Base-by-base conservation (phyloP, 2,113 vertebrate genomes). In the Anarhynchus alexandrinus region DNA sequence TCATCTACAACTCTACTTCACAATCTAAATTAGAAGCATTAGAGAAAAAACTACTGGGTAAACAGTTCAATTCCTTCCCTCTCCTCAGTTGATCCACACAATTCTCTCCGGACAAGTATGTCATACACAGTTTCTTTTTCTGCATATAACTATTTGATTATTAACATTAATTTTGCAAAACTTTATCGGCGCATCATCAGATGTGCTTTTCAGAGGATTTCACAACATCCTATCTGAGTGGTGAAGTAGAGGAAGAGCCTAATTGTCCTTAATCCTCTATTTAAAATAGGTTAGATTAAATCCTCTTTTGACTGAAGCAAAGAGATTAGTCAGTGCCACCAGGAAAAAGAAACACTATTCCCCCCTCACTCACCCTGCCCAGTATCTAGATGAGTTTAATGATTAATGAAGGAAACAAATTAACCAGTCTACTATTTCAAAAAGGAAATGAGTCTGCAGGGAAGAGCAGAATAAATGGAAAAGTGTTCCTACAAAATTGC, bases 231-330 rank as follows among this genome's bases (percentile, higher is more conserved):
- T 79, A 72, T 96, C 95, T 88, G 88, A 91, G 82, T 52, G 82
- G 54, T 16, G 13, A 92, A 94, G 92, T 55, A 91, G 42, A 66
- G 77, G 94, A 97, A 96, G 74, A 96, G 91, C 94, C 87, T 97
- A 96, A 95, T 91, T 96, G 96, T 95, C 97, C 96, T 97, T 98
- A 98, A 98, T 98, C 97, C 97, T 96, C 67, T 64, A 89, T 97
- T 97, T 96, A 97, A 98, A 98, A 98, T 97, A 98, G 97, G 97
- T 90, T 97, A 93, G 69, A 97, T 78, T 40, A 98, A 98, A 98
- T 98, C 98, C 98, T 98, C 98, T 98, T 98, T 98, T 77, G 96
- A 95, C 92, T 94, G 95, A 96, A 95, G 97, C 95, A 90, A 87
- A 90, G 86, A 90, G 97, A 97, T 98, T 97, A 97, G 49, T 54